phyloP scores from a whole-genome alignment of 2,113 vertebrate species.

The Abramis brama region DNA sequence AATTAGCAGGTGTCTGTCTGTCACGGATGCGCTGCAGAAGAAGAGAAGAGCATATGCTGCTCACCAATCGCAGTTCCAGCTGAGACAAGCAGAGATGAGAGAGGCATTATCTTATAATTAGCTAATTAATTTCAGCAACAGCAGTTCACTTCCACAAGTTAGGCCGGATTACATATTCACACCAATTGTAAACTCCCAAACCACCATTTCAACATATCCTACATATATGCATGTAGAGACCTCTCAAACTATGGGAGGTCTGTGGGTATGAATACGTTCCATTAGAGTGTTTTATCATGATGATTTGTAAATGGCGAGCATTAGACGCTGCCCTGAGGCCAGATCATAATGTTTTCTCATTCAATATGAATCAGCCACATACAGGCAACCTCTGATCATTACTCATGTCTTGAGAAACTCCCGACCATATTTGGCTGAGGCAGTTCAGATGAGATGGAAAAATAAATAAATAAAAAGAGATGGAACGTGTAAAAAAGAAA shows the following conservation, averaged over 20 bases:
- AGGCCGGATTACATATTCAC: not conserved
- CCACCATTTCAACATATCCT: not conserved
- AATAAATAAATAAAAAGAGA: not conserved
- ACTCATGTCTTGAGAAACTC: constrained; percentile 33
- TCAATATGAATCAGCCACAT: constrained; percentile 50
- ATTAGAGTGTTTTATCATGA: constrained; percentile 50
- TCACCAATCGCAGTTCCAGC: not conserved
- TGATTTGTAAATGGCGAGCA: constrained; percentile 48
- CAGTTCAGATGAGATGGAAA: not conserved
- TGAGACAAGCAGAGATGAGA: not conserved
- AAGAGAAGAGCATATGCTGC: not conserved
- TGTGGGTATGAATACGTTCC: constrained; percentile 40
- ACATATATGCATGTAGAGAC: not conserved
- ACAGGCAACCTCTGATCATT: constrained; percentile 48
- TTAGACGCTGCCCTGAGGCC: constrained; percentile 55
- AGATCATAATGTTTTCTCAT: constrained; percentile 48
- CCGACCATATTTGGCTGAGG: constrained; percentile 8
- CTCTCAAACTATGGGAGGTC: not conserved
- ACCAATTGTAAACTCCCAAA: not conserved
- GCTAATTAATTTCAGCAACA: not conserved
- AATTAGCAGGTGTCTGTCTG: constrained; percentile 10
- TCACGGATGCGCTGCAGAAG: not conserved
- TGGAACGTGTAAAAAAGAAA: not conserved
- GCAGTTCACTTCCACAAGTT: not conserved
- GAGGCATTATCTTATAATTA: constrained; percentile 10